Evolutionary conservation across 2,113 vertebrate species (phyloP).

Genomic region (Cromileptes altivelis): DNA sequence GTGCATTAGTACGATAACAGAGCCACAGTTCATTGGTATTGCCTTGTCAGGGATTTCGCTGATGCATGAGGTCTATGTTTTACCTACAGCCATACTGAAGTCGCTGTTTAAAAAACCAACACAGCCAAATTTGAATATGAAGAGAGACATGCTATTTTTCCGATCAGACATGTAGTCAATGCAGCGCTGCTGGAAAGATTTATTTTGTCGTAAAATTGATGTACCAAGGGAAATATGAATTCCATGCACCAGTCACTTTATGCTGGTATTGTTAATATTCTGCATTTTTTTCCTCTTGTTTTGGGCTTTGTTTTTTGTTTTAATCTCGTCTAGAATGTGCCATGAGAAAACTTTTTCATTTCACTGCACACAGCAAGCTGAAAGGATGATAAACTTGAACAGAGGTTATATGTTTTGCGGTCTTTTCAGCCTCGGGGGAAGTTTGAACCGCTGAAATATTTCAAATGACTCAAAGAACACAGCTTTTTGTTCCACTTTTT

Average conservation of each 20-base stretch:
- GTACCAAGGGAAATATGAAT: slow-evolving; percentile 24
- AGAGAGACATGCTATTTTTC: slow-evolving; percentile 4
- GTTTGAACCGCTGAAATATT: slow-evolving; percentile 48
- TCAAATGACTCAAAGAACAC: slow-evolving; percentile 44
- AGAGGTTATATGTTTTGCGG: slow-evolving; percentile 40
- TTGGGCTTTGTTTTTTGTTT: slow-evolving; percentile 3
- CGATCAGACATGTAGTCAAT: slow-evolving; percentile 15
- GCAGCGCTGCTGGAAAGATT: slow-evolving; percentile 20
- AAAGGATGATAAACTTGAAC: slow-evolving; percentile 43
- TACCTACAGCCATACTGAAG: slow-evolving; percentile 36
- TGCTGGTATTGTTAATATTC: slow-evolving; percentile 19
- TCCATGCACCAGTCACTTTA: slow-evolving; percentile 28
- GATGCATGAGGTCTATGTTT: slow-evolving; percentile 31
- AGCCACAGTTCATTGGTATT: slow-evolving; percentile 37
- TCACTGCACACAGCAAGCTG: slow-evolving; percentile 29
- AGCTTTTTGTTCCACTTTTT: slow-evolving; percentile 45
- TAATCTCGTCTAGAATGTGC: slow-evolving; percentile 26
- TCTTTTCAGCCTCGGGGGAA: slow-evolving; percentile 41
- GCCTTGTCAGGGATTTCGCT: slow-evolving; percentile 51
- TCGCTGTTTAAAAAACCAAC: slow-evolving; percentile 26
- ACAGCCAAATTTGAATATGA: slow-evolving; percentile 29
- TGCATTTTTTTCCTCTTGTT: neutral
- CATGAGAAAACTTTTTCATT: slow-evolving; percentile 46
- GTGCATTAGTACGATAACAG: slow-evolving; percentile 55
- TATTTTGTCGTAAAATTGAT: slow-evolving; percentile 26